These are phyloP conservation scores for Sepioteuthis lessoniana DNA, from an alignment of 2,888 invertebrate species.

Conservation along the genomic window DNA sequence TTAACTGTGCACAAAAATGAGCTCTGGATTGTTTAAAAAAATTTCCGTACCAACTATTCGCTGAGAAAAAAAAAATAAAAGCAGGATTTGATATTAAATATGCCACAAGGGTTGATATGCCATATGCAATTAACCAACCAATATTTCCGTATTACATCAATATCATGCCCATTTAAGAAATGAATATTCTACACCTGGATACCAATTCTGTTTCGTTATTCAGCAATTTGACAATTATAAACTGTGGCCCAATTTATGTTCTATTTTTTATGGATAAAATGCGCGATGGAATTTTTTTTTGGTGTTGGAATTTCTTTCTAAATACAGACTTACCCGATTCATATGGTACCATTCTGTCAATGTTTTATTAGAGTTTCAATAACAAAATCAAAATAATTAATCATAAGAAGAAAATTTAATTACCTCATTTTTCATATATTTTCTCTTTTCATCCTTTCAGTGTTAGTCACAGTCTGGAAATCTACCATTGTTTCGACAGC, in stretches of 20 bases:
- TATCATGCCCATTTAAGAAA: no score
- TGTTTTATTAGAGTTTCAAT: not conserved
- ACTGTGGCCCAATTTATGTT: not conserved
- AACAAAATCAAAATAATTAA: not conserved
- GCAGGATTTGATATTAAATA: no score
- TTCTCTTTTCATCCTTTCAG: not conserved
- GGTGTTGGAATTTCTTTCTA: not conserved
- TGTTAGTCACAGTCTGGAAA: constrained; percentile 33
- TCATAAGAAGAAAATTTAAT: not conserved
- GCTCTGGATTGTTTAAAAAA: no score
- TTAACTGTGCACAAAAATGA: no score
- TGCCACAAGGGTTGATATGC: no score
- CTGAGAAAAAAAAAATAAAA: no score
- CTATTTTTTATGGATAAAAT: not conserved
- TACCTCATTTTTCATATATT: not conserved
- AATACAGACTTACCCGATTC: not conserved
- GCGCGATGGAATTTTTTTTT: not conserved
- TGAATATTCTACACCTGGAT: no score
- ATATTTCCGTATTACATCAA: no score
- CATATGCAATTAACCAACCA: no score
- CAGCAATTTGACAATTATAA: no score
- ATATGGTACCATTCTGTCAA: not conserved
- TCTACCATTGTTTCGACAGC: not conserved
- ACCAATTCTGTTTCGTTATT: no score
- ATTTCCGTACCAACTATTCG: no score